phyloP scores from a whole-genome alignment of 1,140 invertebrate genomes.

The Homarus americanus region DNA sequence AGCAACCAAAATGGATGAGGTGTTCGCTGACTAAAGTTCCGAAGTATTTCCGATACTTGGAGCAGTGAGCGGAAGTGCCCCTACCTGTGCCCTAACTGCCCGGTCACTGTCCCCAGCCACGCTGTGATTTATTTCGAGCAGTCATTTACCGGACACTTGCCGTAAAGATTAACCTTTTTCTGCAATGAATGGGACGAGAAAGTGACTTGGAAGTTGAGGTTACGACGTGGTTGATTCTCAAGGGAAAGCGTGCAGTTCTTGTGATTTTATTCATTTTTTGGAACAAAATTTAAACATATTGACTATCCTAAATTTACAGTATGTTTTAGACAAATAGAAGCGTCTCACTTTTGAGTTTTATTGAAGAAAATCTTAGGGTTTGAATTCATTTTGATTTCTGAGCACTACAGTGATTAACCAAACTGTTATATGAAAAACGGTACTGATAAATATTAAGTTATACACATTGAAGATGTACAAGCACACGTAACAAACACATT shows the following conservation, averaged over 20 bases:
- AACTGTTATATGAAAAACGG: too few species aligned
- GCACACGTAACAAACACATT: too few species aligned
- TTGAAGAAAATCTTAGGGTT: too few species aligned
- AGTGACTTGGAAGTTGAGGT: background rate
- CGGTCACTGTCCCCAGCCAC: background rate
- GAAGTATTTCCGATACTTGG: conserved; percentile 42
- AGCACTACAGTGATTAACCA: too few species aligned
- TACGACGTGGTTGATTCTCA: background rate
- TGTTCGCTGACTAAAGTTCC: conserved; percentile 44
- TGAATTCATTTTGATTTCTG: too few species aligned
- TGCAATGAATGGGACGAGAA: background rate
- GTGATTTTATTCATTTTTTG: too few species aligned
- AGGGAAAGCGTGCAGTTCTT: background rate
- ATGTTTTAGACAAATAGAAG: too few species aligned
- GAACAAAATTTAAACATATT: too few species aligned
- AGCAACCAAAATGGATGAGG: conserved; percentile 25
- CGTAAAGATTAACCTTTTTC: background rate
- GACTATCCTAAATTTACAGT: too few species aligned
- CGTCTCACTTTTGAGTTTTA: too few species aligned
- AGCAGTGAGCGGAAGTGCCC: conserved; percentile 29
- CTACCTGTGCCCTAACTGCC: conserved; percentile 15
- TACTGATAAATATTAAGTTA: too few species aligned
- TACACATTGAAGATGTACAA: too few species aligned
- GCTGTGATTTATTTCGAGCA: background rate
- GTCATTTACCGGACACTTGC: background rate